Evolutionary conservation across 2,888 invertebrate genomes (phyloP).

Genomic region (Allolobophora icterica): DNA sequence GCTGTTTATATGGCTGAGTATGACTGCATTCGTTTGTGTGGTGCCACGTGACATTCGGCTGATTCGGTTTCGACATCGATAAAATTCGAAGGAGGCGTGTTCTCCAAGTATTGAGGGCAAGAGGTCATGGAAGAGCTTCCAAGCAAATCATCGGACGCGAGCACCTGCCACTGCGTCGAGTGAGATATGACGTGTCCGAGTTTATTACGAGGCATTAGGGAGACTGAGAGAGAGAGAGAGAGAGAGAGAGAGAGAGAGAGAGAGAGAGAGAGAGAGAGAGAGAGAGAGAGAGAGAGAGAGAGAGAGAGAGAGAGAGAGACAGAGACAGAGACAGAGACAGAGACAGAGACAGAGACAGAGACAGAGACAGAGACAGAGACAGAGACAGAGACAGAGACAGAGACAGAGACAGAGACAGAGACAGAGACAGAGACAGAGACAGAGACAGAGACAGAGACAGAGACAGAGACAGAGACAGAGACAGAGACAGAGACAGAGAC

Average conservation of each 20-base stretch:
- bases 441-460: not conserved
- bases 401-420: too few species aligned
- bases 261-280: not conserved
- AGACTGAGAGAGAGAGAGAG: too few species aligned
- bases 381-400: too few species aligned
- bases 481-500: not conserved
- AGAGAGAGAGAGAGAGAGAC: too few species aligned
- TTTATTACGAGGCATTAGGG: not conserved
- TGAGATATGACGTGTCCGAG: not conserved
- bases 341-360: too few species aligned
- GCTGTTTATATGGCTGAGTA: too few species aligned
- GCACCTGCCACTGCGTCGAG: not conserved
- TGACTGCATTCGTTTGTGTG: not conserved
- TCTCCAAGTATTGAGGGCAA: not conserved
- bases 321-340: too few species aligned
- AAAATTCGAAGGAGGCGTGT: not conserved
- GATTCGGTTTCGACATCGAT: not conserved
- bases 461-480: not conserved
- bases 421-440: too few species aligned
- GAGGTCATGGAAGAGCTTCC: not conserved
- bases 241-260: not conserved
- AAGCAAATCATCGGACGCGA: not conserved
- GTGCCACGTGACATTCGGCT: not conserved
- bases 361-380: too few species aligned
- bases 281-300: too few species aligned